Evolutionary conservation across 2,797 vertebrate genomes (phyloP).

Genomic region (Okamejei kenojei): DNA sequence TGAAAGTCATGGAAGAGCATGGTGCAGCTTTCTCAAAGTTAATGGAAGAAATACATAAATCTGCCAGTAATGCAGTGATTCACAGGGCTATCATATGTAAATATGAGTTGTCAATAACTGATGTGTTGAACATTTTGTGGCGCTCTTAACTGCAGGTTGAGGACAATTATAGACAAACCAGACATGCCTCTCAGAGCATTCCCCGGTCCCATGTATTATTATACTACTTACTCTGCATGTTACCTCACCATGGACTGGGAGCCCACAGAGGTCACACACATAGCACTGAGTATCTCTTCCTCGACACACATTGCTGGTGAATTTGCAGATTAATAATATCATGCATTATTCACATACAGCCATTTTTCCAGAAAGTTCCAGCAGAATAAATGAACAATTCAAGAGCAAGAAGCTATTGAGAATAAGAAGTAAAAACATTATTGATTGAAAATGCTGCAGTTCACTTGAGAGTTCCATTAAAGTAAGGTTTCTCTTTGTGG

Average conservation of each 20-base stretch:
- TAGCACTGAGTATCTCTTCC: not conserved
- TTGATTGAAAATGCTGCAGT: not conserved
- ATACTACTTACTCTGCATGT: too few relatives aligned
- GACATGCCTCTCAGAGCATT: too few relatives aligned
- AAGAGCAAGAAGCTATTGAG: not conserved
- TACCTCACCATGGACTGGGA: too few relatives aligned
- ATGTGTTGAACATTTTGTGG: too few relatives aligned
- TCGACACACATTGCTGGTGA: not conserved
- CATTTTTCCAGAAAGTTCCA: not conserved
- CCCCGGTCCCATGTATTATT: too few relatives aligned
- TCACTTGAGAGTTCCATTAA: not conserved
- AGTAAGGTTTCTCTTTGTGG: not conserved
- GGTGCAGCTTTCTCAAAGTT: not conserved
- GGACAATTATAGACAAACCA: too few relatives aligned
- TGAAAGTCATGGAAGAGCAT: not conserved
- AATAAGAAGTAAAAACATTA: not conserved
- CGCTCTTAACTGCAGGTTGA: too few relatives aligned
- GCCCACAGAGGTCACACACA: too few relatives aligned
- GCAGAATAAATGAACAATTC: not conserved
- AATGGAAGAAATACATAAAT: not conserved
- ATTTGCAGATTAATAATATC: not conserved
- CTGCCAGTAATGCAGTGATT: not conserved
- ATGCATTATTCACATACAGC: not conserved
- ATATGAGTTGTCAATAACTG: too few relatives aligned
- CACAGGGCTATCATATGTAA: too few relatives aligned